Conservation (phyloP, 2,113 vertebrate species). For the Cinclus mexicanus region DNA sequence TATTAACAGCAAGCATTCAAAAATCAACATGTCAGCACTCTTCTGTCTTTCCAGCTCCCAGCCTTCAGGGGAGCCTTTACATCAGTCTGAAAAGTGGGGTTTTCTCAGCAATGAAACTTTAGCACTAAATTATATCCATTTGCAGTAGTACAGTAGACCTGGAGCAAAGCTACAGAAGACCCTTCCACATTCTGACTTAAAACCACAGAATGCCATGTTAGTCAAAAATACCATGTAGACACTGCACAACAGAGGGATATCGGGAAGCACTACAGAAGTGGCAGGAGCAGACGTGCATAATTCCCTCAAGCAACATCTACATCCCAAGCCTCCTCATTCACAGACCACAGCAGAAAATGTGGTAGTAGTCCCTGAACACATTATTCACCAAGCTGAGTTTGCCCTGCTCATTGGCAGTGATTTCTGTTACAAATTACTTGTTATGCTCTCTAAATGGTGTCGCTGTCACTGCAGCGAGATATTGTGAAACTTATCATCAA, state of each 20-base stretch:
- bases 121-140: background rate
- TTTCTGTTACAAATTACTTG: background rate
- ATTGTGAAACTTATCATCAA: background rate
- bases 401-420: background rate
- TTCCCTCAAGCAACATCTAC: background rate
- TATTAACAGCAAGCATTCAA: background rate
- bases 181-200: background rate
- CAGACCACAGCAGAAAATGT: background rate
- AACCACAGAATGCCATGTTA: background rate
- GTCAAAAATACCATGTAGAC: background rate
- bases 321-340: background rate
- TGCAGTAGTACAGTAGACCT: background rate
- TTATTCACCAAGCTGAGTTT: background rate
- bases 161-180: background rate
- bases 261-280: background rate
- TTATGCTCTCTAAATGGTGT: background rate
- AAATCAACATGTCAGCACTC: background rate
- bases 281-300: background rate
- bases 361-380: background rate
- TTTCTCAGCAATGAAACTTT: background rate
- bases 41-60: background rate
- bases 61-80: background rate
- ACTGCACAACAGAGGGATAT: background rate
- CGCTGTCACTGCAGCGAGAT: accelerated
- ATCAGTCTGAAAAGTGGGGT: background rate